phyloP scores from a whole-genome alignment of 2,113 vertebrate species.

The Hucho hucho region DNA sequence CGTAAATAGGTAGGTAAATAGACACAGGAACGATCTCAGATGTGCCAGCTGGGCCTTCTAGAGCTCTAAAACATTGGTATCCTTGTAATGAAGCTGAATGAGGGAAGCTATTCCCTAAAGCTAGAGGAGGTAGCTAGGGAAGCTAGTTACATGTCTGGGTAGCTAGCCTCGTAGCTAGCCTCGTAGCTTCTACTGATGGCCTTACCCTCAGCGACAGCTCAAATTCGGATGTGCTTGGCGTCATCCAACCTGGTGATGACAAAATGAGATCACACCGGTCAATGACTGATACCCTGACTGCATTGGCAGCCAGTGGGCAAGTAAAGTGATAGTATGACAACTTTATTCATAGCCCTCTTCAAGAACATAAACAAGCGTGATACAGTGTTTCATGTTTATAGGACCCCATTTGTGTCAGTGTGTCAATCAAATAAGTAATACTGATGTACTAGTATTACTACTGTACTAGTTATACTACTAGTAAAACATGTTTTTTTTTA shows the following conservation, averaged over 20 bases:
- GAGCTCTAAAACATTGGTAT: neutral
- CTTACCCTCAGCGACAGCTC: constrained; percentile 60
- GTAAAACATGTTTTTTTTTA: neutral
- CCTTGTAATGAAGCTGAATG: neutral
- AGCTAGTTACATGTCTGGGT: neutral
- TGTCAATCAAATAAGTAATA: neutral
- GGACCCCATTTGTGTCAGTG: too few species aligned
- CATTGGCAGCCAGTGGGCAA: too few species aligned
- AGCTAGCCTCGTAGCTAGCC: neutral
- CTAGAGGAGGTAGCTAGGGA: neutral
- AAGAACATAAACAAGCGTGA: neutral
- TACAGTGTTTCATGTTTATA: neutral
- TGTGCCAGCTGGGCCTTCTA: too few species aligned
- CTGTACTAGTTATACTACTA: neutral
- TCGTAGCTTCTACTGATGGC: constrained; percentile 13
- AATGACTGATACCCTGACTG: neutral
- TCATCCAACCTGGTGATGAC: constrained; percentile 65
- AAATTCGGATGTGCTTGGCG: constrained; percentile 74
- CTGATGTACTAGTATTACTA: neutral
- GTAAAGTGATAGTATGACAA: neutral
- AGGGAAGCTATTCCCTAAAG: neutral
- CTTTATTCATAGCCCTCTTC: neutral
- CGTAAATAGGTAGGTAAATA: neutral
- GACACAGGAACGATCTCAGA: too few species aligned
- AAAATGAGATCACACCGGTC: constrained; percentile 16